Evolutionary conservation across 2,888 invertebrate genomes (phyloP), one percentile per base, ranked within the genome.

Genomic region (Eupithecia subfuscata): DNA sequence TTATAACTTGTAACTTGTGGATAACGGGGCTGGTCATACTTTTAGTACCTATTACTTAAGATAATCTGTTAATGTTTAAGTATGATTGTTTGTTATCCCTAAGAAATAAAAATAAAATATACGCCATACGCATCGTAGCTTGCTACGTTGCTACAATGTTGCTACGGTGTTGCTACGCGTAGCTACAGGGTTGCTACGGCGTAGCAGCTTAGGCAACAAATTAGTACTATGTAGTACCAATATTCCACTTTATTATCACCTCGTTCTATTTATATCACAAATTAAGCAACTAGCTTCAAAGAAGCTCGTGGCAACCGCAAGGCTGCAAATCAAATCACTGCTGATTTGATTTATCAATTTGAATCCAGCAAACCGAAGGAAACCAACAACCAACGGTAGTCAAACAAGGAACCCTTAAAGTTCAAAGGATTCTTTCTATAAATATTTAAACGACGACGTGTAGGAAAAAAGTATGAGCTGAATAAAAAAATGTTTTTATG

Each of bases 341-440:
- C 34, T 65, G 37, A 65, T 37, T 37, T 37, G 65, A 65, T 65
- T 37, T 34, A 25, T 60, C 60, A 60, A 60, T 60, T 60, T 60
- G 60, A 14, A 60, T 60, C 22, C 25, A 60, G 60, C 25, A 22
- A 60, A 60, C 60, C 60, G 60, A 60, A 12, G 25, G 14, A 25
- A 56, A 12, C 12, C 22, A 56, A 60, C 60, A 25, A 25, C 6
- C 25, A 25, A 60, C 60, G 22, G 52, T 56, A 60, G 25, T 60
- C 25, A 56, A 56, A 56, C 9, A 12, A 56, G 56, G 14, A 7
- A 60, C 60, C 25, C 25, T 25, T 60, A 22, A 22, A 25, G 22
- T 60, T 60, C 22, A 60, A 25, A 60, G 14, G 6, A 6, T 25
- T 60, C 1, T 25, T 22, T 22, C 1, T 60, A 14, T 25, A 14